A percentile compares a stretch with the other conserved stretches of the same genome.
Evolutionary conservation across 2,888 invertebrate species (phyloP).

Genomic region (Papilio demoleus): DNA sequence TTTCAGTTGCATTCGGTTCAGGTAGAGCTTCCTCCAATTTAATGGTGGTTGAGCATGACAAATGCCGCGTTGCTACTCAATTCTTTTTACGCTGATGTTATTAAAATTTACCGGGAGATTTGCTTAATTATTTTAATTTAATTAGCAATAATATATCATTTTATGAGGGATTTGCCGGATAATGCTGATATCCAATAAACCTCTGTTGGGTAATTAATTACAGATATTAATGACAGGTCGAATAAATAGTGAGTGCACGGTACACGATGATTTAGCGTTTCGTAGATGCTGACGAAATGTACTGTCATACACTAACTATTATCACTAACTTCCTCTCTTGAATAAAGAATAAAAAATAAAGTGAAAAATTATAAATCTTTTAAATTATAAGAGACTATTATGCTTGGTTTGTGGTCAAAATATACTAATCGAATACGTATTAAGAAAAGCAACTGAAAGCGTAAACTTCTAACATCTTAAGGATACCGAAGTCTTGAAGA

Average conservation of each 20-base stretch:
- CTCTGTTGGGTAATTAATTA: constrained; percentile 39
- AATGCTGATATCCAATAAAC: constrained; percentile 36
- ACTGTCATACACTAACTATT: not conserved
- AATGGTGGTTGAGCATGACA: constrained; percentile 77
- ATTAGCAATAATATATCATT: constrained; percentile 39
- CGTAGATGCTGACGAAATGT: not conserved
- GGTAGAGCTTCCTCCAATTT: constrained; percentile 79
- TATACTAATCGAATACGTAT: constrained; percentile 3
- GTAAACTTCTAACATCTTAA: constrained; percentile 37
- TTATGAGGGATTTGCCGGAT: constrained; percentile 27
- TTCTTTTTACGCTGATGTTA: constrained; percentile 41
- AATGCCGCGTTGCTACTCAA: constrained; percentile 65
- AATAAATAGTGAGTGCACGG: constrained; percentile 46
- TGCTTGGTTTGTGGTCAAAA: too few relatives aligned
- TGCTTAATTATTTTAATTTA: constrained; percentile 38
- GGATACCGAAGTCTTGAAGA: constrained; percentile 37
- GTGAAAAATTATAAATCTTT: too few relatives aligned
- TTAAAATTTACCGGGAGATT: constrained; percentile 37
- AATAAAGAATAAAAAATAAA: too few relatives aligned
- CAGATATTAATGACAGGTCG: constrained; percentile 47
- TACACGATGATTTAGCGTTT: constrained; percentile 26
- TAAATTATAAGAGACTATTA: too few relatives aligned
- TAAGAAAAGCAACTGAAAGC: constrained; percentile 11
- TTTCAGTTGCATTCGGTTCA: constrained; percentile 74
- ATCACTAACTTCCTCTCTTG: not conserved